Conservation (phyloP, 2,113 vertebrate genomes). For the Mirza zaza region DNA sequence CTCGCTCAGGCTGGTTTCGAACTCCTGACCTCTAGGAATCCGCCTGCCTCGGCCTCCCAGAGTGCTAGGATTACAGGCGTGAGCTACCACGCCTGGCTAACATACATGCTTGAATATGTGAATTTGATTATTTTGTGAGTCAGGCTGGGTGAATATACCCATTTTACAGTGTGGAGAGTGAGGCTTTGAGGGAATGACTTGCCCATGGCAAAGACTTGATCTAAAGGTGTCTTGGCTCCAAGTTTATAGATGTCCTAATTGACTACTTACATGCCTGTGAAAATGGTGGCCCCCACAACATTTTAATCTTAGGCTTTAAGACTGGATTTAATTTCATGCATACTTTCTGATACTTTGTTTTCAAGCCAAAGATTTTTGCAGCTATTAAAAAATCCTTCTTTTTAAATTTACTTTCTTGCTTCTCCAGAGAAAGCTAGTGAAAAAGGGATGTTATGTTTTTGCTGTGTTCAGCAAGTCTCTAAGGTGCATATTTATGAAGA, state of each 20-base stretch:
- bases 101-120: neutral
- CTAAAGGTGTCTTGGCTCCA: neutral
- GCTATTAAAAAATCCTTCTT: constrained; percentile 17
- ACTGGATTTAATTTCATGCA: constrained; percentile 49
- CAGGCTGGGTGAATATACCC: neutral
- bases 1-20: too few relatives aligned
- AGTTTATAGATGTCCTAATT: neutral
- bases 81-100: too few relatives aligned
- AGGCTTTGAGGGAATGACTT: neutral
- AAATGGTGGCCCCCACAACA: neutral
- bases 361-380: constrained; percentile 6
- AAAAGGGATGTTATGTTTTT: constrained; percentile 53
- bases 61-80: too few relatives aligned
- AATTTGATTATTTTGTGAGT: constrained; percentile 28
- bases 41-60: too few relatives aligned
- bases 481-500: constrained; percentile 48
- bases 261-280: neutral
- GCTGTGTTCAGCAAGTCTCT: constrained; percentile 40
- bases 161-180: neutral
- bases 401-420: neutral
- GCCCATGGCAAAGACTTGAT: neutral
- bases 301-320: constrained; percentile 14
- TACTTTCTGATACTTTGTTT: neutral
- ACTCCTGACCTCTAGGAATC: too few relatives aligned
- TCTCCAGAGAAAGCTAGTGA: constrained; percentile 16